phyloP scores from a whole-genome alignment of 2,797 vertebrate species.

The Threskiornis aethiopicus region DNA sequence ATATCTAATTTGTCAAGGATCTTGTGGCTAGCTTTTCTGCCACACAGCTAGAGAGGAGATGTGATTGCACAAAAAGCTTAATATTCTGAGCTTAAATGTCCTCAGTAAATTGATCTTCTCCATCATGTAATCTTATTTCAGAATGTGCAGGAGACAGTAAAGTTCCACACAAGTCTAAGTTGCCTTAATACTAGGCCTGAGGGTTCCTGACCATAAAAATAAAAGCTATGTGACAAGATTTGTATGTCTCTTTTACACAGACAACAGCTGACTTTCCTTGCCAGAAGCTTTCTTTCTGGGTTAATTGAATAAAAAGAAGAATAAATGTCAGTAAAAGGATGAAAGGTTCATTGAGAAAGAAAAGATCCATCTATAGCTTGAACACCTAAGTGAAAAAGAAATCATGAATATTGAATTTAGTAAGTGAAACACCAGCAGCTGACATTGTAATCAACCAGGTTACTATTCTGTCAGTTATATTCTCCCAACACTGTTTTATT shows the following conservation, averaged over 20 bases:
- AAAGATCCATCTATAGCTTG: conserved; percentile 25
- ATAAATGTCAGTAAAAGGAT: conserved; percentile 69
- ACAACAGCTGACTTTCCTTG: conserved; percentile 66
- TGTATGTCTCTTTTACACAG: conserved; percentile 68
- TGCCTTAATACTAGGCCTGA: conserved; percentile 72
- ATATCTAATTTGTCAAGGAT: conserved; percentile 82
- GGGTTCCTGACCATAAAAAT: conserved; percentile 73
- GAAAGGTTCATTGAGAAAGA: conserved; percentile 67
- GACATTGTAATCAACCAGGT: conserved; percentile 9
- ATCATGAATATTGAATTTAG: conserved; percentile 19
- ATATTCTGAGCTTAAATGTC: conserved; percentile 69
- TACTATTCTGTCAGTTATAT: not conserved
- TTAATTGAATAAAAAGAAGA: conserved; percentile 75
- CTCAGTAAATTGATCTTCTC: conserved; percentile 74
- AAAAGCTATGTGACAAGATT: conserved; percentile 73
- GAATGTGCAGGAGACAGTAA: conserved; percentile 76
- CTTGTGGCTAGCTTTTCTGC: conserved; percentile 71
- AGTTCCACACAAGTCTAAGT: conserved; percentile 70
- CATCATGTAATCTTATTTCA: conserved; percentile 79
- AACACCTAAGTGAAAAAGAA: conserved; percentile 55
- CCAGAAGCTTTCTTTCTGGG: conserved; percentile 70
- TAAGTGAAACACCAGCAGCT: conserved; percentile 34
- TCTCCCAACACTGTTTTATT: not conserved
- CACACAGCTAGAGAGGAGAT: conserved; percentile 68
- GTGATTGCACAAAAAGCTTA: conserved; percentile 70